These are phyloP conservation scores for Escarpia spicata DNA, from an alignment of 2,888 invertebrate genomes.

Conservation along the genomic window DNA sequence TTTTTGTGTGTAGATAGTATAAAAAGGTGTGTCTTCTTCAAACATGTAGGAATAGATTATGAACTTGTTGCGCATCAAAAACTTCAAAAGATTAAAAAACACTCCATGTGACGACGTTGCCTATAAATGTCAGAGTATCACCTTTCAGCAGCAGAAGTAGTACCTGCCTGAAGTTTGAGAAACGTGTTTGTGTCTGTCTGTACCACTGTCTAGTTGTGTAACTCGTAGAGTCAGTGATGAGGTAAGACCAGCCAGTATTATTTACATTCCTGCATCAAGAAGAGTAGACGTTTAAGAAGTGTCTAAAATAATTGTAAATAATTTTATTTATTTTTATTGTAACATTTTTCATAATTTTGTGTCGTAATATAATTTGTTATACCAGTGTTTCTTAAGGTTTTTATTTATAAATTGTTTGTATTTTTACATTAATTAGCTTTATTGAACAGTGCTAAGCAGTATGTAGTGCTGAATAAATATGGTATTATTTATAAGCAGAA, in stretches of 20 bases:
- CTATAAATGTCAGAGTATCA: not conserved
- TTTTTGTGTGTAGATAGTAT: not conserved
- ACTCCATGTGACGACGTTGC: not conserved
- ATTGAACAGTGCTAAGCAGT: too few species aligned
- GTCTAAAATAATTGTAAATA: too few species aligned
- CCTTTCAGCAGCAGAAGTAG: not conserved
- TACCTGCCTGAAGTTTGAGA: not conserved
- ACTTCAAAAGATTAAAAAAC: not conserved
- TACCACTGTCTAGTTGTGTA: not conserved
- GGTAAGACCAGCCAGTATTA: not conserved
- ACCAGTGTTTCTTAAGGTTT: too few species aligned
- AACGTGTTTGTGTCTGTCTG: not conserved
- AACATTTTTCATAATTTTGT: too few species aligned
- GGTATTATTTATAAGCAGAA: not conserved
- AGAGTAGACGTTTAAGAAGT: too few species aligned
- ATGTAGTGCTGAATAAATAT: too few species aligned
- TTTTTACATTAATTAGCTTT: too few species aligned
- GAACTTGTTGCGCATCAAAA: not conserved
- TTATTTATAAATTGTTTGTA: too few species aligned
- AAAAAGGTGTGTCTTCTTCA: not conserved
- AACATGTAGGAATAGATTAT: not conserved
- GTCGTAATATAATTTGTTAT: too few species aligned
- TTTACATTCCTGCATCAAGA: not conserved
- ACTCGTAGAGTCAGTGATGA: not conserved
- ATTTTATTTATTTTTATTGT: too few species aligned